Percentiles rank a stretch among this genome's conserved stretches.
These are phyloP conservation scores for Puffinus mauretanicus DNA, from an alignment of 2,113 vertebrate species.

Conservation along the genomic window DNA sequence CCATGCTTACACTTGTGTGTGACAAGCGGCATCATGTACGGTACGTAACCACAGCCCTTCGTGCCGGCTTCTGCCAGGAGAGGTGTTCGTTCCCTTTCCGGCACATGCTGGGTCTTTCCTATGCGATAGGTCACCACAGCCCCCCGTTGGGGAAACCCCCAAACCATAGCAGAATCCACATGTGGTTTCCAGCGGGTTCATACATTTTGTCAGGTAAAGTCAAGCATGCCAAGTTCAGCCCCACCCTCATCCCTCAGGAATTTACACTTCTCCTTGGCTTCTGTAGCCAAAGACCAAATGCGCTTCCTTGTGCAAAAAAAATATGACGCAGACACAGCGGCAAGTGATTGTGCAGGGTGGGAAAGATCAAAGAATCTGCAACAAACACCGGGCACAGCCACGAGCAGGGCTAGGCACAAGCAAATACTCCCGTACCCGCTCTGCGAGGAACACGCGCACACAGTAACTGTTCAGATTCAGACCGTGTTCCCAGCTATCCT, in stretches of 20 bases:
- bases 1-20: background rate
- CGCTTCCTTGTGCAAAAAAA: background rate
- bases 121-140: background rate
- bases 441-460: accelerated
- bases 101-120: background rate
- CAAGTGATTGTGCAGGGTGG: background rate
- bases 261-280: background rate
- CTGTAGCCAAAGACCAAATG: background rate
- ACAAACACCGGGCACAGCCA: background rate
- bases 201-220: background rate
- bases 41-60: background rate
- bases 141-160: background rate
- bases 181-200: background rate
- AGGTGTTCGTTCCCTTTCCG: background rate
- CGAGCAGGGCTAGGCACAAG: background rate
- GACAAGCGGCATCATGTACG: accelerated
- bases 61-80: background rate
- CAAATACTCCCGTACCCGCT: accelerated
- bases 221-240: background rate
- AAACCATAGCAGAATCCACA: background rate
- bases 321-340: accelerated
- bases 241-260: background rate
- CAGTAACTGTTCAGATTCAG: background rate
- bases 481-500: background rate
- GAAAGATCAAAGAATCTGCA: background rate